A percentile compares a stretch with the other conserved stretches of the same genome.
phyloP scores from a whole-genome alignment of 2,888 invertebrate genomes.

The Chloroclysta siterata region DNA sequence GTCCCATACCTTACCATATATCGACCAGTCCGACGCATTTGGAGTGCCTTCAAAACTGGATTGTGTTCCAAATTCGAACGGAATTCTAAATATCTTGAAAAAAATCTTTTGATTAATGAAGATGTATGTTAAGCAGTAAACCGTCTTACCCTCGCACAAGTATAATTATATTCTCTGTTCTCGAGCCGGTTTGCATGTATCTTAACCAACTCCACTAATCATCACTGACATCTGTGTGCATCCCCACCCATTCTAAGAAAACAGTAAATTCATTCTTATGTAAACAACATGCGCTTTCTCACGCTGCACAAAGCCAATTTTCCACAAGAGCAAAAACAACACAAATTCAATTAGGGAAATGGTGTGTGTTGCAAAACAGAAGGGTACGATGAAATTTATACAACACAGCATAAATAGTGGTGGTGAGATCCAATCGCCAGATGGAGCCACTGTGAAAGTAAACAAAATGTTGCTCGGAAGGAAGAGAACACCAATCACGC shows the following conservation, averaged over 20 bases:
- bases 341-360: constrained; percentile 81
- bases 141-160: neutral
- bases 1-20: no score
- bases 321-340: constrained; percentile 76
- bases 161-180: neutral
- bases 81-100: no score
- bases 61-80: no score
- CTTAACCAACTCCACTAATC: constrained; percentile 28
- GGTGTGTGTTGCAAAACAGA: constrained; percentile 69
- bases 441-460: constrained; percentile 54
- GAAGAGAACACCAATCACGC: constrained; percentile 24
- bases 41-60: no score
- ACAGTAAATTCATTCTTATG: constrained; percentile 55
- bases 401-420: constrained; percentile 63
- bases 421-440: constrained; percentile 66
- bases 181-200: neutral
- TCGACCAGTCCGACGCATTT: no score
- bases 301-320: constrained; percentile 79
- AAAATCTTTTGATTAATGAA: neutral
- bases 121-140: neutral
- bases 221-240: constrained; percentile 51
- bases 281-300: constrained; percentile 72
- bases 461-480: constrained; percentile 47
- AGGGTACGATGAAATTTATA: constrained; percentile 65
- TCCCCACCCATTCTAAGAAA: constrained; percentile 51